Evolutionary conservation across 2,797 vertebrate genomes (phyloP), one percentile per base, ranked within the genome.

Genomic region (Anguilla obscura): DNA sequence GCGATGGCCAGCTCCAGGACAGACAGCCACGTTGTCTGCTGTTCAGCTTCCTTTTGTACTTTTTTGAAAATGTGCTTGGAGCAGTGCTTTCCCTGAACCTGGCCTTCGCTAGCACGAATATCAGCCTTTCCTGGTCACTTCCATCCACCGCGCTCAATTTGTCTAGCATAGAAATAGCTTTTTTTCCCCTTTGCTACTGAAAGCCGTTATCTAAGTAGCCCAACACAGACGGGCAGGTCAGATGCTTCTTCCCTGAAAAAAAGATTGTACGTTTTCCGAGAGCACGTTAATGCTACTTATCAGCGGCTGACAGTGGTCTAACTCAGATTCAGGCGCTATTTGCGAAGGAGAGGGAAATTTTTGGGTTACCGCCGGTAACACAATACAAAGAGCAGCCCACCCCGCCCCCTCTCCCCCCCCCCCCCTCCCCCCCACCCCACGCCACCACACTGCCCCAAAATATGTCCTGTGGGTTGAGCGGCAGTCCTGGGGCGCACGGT

Each of bases 321-420:
- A 80, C 76, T 80, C 76, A 48, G 45, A 80, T 80, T 80, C n/a
- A 85, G 82, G 40, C 90, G 91, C 92, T 95, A 93, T 96, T 96
- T 96, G 92, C 95, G 95, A 93, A 91, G 86, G 84, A 76, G 92
- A 93, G 89, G 92, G 94, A 94, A 91, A 91, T 94, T 90, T 18
- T 56, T 50, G 7, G 92, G 93, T 89, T 93, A 92, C 90, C 91
- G 93, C 94, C 95, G 92, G 88, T 92, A 90, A 95, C 95, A 95
- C 95, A 96, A 96, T 95, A 93, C 93, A 92, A 90, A 93, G 93
- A 92, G 93, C 74, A 76, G 74, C 74, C 74, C 30, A 14, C 30
- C 14, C 74, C 74, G 0, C 74, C 74, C 74, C 50, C 50, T 21
- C 58, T 18, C 27, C 27, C 63, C 63, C n/a, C 63, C n/a, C 82